Percentiles rank a stretch among this genome's conserved stretches.
phyloP scores from a whole-genome alignment of 2,888 invertebrate species.

The Rhingia campestris region DNA sequence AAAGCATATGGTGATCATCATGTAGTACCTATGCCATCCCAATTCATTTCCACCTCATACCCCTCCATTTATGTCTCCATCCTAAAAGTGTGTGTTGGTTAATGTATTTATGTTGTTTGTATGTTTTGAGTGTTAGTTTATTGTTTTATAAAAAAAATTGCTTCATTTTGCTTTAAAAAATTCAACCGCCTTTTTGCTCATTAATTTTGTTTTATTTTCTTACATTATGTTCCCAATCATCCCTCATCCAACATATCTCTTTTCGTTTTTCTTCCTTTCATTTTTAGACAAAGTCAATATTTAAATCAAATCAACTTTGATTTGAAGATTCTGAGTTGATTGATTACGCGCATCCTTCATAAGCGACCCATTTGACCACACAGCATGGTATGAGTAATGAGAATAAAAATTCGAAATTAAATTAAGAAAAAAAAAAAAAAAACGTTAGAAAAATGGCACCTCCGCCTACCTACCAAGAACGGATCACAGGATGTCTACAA shows the following conservation, averaged over 20 bases:
- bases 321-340: conserved; percentile 18
- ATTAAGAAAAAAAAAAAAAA: conserved; percentile 6
- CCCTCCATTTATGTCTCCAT: too few species aligned
- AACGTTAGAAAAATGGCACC: conserved; percentile 6
- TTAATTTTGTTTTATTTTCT: conserved; percentile 3
- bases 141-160: conserved; percentile 4
- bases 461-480: conserved; percentile 10
- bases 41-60: too few species aligned
- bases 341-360: neutral
- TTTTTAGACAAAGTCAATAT: conserved; percentile 48
- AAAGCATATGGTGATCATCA: too few species aligned
- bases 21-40: too few species aligned
- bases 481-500: conserved; percentile 55
- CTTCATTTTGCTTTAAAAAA: conserved; percentile 18
- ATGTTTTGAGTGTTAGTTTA: neutral
- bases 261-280: conserved; percentile 47
- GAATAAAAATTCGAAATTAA: neutral
- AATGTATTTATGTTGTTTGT: neutral
- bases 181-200: neutral
- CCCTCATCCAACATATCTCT: conserved; percentile 52
- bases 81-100: neutral
- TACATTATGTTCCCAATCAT: conserved; percentile 40
- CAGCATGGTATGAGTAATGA: conserved; percentile 16
- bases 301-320: conserved; percentile 33
- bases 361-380: neutral